Percentiles rank a stretch among this genome's conserved stretches.
Conservation (phyloP, 2,888 invertebrate genomes). For the Piscicola geometra region DNA sequence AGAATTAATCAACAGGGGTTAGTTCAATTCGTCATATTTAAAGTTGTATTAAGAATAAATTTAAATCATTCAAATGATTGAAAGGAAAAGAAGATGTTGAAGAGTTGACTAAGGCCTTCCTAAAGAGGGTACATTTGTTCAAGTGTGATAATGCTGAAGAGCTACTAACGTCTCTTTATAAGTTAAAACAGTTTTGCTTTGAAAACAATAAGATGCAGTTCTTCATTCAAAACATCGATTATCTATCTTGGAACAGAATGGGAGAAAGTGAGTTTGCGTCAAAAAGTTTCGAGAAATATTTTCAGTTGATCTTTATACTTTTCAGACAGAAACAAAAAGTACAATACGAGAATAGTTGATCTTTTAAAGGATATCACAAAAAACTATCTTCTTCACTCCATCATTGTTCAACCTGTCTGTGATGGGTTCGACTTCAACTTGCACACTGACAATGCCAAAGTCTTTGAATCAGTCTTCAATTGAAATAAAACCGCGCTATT, state of each 20-base stretch:
- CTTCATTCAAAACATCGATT: background rate
- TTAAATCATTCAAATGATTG: too few relatives aligned
- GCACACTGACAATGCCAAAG: too few relatives aligned
- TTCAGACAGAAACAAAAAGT: constrained; percentile 8
- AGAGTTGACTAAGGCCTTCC: background rate
- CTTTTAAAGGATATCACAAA: background rate
- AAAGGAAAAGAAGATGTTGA: constrained; percentile 12
- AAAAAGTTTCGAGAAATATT: background rate
- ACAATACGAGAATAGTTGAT: background rate
- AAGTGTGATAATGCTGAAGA: constrained; percentile 12
- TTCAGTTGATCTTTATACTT: background rate
- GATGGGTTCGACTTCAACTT: too few relatives aligned
- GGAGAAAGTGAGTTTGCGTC: constrained; percentile 9
- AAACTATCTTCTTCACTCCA: background rate
- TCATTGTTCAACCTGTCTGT: too few relatives aligned
- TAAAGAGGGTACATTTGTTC: constrained; percentile 13
- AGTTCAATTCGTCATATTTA: too few relatives aligned
- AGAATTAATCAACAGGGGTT: too few relatives aligned
- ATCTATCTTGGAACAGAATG: background rate
- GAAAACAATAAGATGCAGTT: constrained; percentile 8
- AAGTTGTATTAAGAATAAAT: too few relatives aligned
- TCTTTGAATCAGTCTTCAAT: too few relatives aligned
- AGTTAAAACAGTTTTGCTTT: background rate
- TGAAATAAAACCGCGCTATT: too few relatives aligned
- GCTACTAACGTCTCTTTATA: constrained; percentile 6